Percentiles rank a stretch among this genome's conserved stretches.
Conservation (phyloP, 2,113 vertebrate species). For the Grallaria varia region DNA sequence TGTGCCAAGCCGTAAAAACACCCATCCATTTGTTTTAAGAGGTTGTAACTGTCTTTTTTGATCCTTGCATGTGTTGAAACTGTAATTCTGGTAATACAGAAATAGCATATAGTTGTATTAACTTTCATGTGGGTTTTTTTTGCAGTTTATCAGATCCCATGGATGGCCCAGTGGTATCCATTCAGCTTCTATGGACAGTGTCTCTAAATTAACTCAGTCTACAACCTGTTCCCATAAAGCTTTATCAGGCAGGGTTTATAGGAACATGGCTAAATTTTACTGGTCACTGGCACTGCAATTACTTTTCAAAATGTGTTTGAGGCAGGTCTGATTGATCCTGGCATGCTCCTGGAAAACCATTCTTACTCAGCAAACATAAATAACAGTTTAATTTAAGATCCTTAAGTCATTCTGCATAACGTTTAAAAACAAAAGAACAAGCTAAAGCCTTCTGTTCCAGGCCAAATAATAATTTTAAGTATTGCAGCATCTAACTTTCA, state of each 20-base stretch:
- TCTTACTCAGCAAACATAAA: neutral
- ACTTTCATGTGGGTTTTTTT: neutral
- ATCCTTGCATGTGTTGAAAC: neutral
- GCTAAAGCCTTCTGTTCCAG: neutral
- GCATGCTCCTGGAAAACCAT: neutral
- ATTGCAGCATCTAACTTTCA: neutral
- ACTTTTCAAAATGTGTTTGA: neutral
- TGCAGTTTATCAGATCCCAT: neutral
- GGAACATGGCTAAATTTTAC: neutral
- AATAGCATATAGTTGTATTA: neutral
- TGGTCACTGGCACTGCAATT: neutral
- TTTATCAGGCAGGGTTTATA: neutral
- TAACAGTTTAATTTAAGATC: neutral
- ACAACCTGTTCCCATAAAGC: neutral
- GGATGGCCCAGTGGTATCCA: accelerated
- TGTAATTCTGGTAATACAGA: neutral
- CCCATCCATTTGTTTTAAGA: neutral
- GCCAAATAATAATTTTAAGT: neutral
- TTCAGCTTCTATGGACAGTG: neutral
- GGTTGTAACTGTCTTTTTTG: neutral
- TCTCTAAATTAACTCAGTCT: neutral
- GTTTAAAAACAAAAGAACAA: neutral
- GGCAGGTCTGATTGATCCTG: neutral
- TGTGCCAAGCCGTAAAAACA: neutral
- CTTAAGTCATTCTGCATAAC: neutral